Conservation (phyloP, 2,888 invertebrate species). For the Schrankia costaestrigalis region DNA sequence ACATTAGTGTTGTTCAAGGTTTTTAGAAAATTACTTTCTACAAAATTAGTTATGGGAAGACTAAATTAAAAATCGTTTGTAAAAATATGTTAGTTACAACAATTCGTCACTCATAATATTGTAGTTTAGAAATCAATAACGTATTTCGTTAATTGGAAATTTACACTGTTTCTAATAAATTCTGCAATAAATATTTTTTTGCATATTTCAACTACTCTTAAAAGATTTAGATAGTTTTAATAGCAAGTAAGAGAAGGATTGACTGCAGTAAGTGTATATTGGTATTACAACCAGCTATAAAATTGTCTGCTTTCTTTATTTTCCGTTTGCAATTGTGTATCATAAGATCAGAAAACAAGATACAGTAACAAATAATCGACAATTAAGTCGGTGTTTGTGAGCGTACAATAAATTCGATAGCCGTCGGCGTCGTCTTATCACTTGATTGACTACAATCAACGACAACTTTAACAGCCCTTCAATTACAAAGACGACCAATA, state of each 20-base stretch:
- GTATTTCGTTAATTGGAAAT: no score
- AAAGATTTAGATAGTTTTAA: no score
- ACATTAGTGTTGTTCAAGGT: conserved; percentile 8
- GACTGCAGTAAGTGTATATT: no score
- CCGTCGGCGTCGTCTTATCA: conserved; percentile 20
- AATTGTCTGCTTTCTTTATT: conserved; percentile 2
- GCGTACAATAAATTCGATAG: conserved; percentile 14
- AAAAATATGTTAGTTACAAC: no score
- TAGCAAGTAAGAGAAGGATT: no score
- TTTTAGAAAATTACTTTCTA: conserved; percentile 14
- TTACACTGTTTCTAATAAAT: no score
- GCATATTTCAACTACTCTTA: no score
- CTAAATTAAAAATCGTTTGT: no score
- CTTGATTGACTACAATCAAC: conserved; percentile 37
- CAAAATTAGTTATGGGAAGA: conserved; percentile 16
- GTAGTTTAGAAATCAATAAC: no score
- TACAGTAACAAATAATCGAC: conserved; percentile 16
- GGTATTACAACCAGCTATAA: no score
- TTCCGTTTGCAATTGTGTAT: neutral
- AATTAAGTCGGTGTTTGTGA: conserved; percentile 21
- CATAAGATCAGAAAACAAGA: conserved; percentile 7
- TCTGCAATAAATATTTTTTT: no score
- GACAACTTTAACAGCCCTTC: conserved; percentile 36
- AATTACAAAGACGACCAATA: conserved; percentile 41
- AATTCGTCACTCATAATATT: neutral